phyloP scores from a whole-genome alignment of 2,113 vertebrate species.

The Cromileptes altivelis region DNA sequence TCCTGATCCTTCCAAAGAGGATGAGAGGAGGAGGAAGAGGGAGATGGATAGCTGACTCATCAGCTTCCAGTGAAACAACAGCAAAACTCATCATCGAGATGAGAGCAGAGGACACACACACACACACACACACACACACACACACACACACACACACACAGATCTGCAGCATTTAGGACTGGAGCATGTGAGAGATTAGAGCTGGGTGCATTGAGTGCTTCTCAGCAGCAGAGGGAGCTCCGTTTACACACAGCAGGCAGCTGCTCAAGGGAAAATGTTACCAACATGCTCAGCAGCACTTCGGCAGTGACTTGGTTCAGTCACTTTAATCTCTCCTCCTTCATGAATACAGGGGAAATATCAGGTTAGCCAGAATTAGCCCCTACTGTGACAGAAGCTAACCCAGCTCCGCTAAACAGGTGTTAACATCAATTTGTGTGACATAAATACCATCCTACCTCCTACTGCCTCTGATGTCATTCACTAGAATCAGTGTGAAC shows the following conservation, averaged over 20 bases:
- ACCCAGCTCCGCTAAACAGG: too few species aligned
- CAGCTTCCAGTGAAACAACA: slow-evolving; percentile 44
- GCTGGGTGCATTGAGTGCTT: slow-evolving; percentile 21
- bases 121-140: background rate
- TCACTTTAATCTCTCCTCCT: too few species aligned
- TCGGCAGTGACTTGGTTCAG: slow-evolving; percentile 5
- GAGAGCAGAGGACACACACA: slow-evolving; percentile 13
- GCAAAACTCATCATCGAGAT: slow-evolving; percentile 41
- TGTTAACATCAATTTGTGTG: too few species aligned
- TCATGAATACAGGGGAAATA: background rate
- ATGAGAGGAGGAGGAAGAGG: slow-evolving; percentile 22
- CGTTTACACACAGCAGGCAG: slow-evolving; percentile 22
- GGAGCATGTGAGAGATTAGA: too few species aligned
- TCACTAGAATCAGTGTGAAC: too few species aligned
- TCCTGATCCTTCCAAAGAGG: slow-evolving; percentile 14
- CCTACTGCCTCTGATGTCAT: too few species aligned
- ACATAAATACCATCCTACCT: too few species aligned
- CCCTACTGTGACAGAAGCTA: background rate
- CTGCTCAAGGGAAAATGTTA: background rate
- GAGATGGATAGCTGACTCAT: slow-evolving; percentile 63
- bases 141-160: slow-evolving; percentile 12
- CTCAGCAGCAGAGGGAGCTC: slow-evolving; percentile 66
- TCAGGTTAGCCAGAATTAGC: background rate
- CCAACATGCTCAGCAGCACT: slow-evolving; percentile 2
- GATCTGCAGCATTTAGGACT: slow-evolving; percentile 10